Evolutionary conservation across 1,140 invertebrate species (phyloP).

Genomic region (Calliphora vicina): DNA sequence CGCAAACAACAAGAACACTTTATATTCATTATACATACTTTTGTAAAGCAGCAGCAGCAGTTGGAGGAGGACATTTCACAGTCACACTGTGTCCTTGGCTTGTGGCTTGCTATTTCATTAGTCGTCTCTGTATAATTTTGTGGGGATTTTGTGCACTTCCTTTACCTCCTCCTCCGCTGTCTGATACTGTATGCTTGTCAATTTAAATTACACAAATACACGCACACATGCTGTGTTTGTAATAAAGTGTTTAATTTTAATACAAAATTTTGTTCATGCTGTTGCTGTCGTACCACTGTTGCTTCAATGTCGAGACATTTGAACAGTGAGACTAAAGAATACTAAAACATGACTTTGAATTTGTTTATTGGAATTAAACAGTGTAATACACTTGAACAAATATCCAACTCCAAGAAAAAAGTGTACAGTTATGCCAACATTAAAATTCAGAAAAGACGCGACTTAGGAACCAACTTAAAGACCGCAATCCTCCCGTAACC

Average conservation of each 20-base stretch:
- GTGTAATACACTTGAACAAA: no score
- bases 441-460: no score
- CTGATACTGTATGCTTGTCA: no score
- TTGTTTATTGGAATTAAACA: no score
- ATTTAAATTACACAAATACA: background rate
- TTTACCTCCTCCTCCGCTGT: background rate
- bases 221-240: background rate
- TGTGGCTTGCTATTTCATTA: slow-evolving; percentile 27
- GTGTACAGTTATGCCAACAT: no score
- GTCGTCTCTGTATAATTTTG: background rate
- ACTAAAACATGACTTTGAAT: no score
- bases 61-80: background rate
- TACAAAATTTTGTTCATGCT: background rate
- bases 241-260: background rate
- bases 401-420: no score
- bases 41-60: no score
- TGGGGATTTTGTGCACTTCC: background rate
- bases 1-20: background rate
- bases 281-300: background rate
- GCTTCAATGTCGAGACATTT: background rate
- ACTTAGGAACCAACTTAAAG: no score
- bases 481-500: no score
- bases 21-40: background rate
- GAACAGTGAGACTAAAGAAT: no score
- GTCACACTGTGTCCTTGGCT: background rate